Base-by-base conservation (phyloP, 2,797 vertebrate genomes). In the Allobates femoralis region DNA sequence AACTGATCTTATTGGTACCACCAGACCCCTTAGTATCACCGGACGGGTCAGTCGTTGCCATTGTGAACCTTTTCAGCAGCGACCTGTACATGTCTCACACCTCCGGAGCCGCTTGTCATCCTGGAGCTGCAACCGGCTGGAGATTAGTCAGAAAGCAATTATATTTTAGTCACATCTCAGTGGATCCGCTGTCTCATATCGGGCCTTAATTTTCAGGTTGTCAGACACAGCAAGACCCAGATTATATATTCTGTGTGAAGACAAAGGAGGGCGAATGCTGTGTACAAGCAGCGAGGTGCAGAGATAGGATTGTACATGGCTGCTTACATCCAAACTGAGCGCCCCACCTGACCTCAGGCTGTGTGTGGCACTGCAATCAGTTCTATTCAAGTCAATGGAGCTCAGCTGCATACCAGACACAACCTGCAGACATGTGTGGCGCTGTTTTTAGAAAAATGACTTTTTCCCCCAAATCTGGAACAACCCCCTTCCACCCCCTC, bases 71-170 rank as follows among this genome's bases (percentile, higher is more conserved):
- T n/a, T n/a, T n/a, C n/a, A 15, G 26, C 46, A 28, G 67, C 67
- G 37, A 51, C 64, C 64, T 32, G 32, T 53, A 21, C 26, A 34
- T 82, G 37, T 83, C 51, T 46, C 69, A 26, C 55, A 41, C 67
- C 53, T 41, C 28, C 26, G 11, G 81, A 74, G 28, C 41, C 19
- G 23, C 55, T 60, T 53, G 50, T 74, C 28, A 74, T 75, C 46
- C 60, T 26, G 2, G 23, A 75, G 37, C 55, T 12, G 16, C 69
- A 53, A 69, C 53, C 50, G 53, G 71, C 55, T 51, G 67, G 53
- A 75, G 81, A 83, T 75, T 60, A 74, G 51, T 74, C 73, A 83
- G 46, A 83, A 83, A 83, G 51, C 67, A 83, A 83, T 83, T 83
- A 83, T 73, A 58, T 73, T 83, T 58, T 58, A 83, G 67, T 37